Evolutionary conservation across 2,113 vertebrate species (phyloP).

Genomic region (Seriola rivoliana): DNA sequence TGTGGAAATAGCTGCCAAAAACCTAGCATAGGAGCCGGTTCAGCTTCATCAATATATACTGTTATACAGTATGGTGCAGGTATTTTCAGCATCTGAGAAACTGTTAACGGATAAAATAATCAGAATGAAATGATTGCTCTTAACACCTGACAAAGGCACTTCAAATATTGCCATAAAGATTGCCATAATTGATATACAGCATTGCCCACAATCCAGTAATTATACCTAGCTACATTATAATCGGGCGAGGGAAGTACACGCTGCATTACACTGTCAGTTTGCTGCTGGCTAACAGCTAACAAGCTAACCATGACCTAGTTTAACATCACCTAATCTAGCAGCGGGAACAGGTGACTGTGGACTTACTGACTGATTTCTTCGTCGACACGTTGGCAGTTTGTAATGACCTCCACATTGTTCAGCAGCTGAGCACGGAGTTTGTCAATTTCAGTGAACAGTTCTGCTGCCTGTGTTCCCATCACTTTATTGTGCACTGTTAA

Average conservation of each 20-base stretch:
- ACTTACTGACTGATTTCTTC: constrained; percentile 68
- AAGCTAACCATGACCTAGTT: not conserved
- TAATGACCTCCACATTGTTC: not conserved
- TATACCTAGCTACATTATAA: not conserved
- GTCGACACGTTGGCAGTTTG: constrained; percentile 7
- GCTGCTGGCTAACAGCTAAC: not conserved
- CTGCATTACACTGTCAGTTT: not conserved
- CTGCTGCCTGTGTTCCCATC: constrained; percentile 28
- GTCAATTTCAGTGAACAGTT: constrained; percentile 70
- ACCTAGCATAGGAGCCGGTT: not conserved
- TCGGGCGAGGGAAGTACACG: not conserved
- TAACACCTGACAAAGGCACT: not conserved
- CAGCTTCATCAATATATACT: not conserved
- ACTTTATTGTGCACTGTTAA: not conserved
- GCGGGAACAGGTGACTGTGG: not conserved
- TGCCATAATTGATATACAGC: not conserved
- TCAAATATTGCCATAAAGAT: not conserved
- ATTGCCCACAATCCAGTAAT: not conserved
- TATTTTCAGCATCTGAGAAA: not conserved
- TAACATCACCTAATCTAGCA: not conserved
- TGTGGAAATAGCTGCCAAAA: not conserved
- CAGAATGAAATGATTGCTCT: not conserved
- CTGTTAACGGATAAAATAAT: not conserved
- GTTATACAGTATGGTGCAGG: not conserved
- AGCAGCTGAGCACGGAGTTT: constrained; percentile 59